phyloP scores from a whole-genome alignment of 2,888 invertebrate species.

The Scotopteryx bipunctaria region DNA sequence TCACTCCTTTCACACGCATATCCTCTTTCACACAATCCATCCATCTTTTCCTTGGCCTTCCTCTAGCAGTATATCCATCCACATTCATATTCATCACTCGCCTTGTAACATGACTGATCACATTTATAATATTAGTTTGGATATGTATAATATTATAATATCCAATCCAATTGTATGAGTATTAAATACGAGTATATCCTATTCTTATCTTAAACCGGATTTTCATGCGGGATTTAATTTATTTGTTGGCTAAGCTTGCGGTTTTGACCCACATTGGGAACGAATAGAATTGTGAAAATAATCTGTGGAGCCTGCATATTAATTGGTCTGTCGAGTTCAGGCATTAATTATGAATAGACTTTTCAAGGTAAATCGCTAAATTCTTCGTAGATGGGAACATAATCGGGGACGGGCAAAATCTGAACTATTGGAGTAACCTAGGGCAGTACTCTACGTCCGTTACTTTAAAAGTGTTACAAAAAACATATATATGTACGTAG shows the following conservation, averaged over 20 bases:
- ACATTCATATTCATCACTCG: too few relatives aligned
- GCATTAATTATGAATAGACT: slow-evolving; percentile 11
- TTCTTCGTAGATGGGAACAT: neutral
- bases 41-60: too few relatives aligned
- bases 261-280: slow-evolving; percentile 37
- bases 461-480: neutral
- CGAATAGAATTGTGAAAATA: slow-evolving; percentile 32
- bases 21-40: too few relatives aligned
- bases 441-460: neutral
- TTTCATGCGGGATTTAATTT: slow-evolving; percentile 16
- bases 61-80: too few relatives aligned
- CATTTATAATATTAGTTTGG: too few relatives aligned
- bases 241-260: slow-evolving; percentile 25
- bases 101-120: too few relatives aligned
- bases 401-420: neutral
- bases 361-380: slow-evolving; percentile 11
- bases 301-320: slow-evolving; percentile 22
- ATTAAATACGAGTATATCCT: neutral
- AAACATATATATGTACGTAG: too few relatives aligned
- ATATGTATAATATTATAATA: neutral
- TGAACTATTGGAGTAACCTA: neutral
- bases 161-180: neutral
- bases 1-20: too few relatives aligned
- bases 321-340: slow-evolving; percentile 12
- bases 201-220: slow-evolving; percentile 24